Conservation (phyloP, 1,140 invertebrate genomes). For the Drepana arcuata region DNA sequence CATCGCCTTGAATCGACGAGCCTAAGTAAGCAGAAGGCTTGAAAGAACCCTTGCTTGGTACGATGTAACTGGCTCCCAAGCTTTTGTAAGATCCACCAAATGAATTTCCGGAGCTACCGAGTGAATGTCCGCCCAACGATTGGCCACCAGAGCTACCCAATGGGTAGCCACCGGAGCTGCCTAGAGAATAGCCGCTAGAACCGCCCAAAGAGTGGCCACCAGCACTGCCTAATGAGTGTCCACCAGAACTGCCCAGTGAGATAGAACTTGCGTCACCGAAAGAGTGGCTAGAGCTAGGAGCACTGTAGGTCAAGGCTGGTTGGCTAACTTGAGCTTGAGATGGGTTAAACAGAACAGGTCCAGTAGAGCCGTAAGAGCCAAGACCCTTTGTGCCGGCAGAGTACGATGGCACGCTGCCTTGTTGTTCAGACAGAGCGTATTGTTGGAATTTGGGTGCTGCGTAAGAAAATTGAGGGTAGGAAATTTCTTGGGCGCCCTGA, state of each 20-base stretch:
- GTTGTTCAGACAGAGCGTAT: conserved; percentile 24
- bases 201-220: conserved; percentile 12
- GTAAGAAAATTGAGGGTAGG: conserved; percentile 31
- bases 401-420: conserved; percentile 35
- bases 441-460: conserved; percentile 37
- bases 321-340: conserved; percentile 8
- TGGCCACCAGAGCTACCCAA: conserved; percentile 22
- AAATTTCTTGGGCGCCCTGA: conserved; percentile 23
- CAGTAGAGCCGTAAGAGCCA: conserved; percentile 47
- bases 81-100: conserved; percentile 35
- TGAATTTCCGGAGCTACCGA: conserved; percentile 20
- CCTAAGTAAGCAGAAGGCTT: conserved; percentile 58
- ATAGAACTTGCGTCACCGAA: conserved; percentile 22
- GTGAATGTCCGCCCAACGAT: conserved; percentile 12
- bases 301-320: conserved; percentile 25
- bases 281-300: conserved; percentile 33
- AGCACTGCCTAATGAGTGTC: conserved; percentile 14
- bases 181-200: conserved; percentile 10
- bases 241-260: conserved; percentile 23
- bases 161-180: conserved; percentile 12
- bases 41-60: conserved; percentile 46
- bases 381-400: conserved; percentile 50
- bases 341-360: conserved; percentile 52
- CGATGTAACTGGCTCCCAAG: conserved; percentile 24
- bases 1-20: conserved; percentile 41